Percentiles rank a stretch among this genome's conserved stretches.
Conservation (phyloP, 2,888 invertebrate species). For the Spatulosminthurus flaviceps region DNA sequence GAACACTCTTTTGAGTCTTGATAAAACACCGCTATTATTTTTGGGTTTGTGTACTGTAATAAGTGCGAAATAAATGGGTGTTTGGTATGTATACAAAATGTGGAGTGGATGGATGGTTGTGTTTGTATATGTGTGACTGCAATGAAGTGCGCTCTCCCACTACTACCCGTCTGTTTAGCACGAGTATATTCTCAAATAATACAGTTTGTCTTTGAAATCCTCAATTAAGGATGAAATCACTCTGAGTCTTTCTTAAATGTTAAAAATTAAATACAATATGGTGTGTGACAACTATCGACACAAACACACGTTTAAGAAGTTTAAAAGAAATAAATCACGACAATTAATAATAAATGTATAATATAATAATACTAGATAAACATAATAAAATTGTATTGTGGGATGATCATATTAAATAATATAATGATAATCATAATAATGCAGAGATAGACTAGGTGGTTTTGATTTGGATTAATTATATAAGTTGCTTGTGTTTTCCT, state of each 20-base stretch:
- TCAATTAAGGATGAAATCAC: conserved; percentile 41
- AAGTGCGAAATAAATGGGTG: neutral
- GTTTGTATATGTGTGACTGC: neutral
- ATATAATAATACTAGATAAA: conserved; percentile 46
- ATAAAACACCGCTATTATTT: neutral
- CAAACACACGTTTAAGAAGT: conserved; percentile 40
- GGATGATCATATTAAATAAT: conserved; percentile 39
- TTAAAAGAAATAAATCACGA: conserved; percentile 46
- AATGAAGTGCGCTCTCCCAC: conserved; percentile 20
- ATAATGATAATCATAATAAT: conserved; percentile 41
- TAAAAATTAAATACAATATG: conserved; percentile 38
- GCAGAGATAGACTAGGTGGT: conserved; percentile 48
- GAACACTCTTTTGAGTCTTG: conserved; percentile 29
- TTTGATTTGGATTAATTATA: conserved; percentile 46
- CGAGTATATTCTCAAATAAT: conserved; percentile 47
- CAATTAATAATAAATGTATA: conserved; percentile 33
- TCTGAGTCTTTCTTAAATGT: conserved; percentile 43
- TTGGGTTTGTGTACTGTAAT: neutral
- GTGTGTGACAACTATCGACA: conserved; percentile 37
- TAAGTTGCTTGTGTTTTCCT: conserved; percentile 46
- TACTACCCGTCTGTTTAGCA: conserved; percentile 32
- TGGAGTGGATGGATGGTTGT: neutral
- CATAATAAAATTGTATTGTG: conserved; percentile 38
- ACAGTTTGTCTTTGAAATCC: conserved; percentile 41
- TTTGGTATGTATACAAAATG: neutral